Evolutionary conservation across 2,888 invertebrate species (phyloP).

Genomic region (Rotaria magnacalcarata): DNA sequence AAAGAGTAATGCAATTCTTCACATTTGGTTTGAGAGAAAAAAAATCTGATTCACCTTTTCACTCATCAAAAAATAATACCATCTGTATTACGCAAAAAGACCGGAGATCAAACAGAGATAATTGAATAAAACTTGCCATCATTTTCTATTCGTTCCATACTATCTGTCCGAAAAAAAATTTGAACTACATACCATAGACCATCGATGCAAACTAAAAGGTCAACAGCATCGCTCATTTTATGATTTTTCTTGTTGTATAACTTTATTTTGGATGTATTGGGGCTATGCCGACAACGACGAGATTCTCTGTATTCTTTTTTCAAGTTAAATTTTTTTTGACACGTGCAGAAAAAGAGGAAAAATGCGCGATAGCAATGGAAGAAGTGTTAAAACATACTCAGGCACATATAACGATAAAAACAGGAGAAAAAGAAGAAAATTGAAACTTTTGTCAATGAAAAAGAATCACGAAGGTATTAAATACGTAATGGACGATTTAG

Average conservation of each 20-base stretch:
- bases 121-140: background rate
- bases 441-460: background rate
- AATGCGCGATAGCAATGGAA: background rate
- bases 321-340: background rate
- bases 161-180: background rate
- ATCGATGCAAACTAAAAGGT: background rate
- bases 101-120: constrained; percentile 6
- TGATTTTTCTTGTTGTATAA: background rate
- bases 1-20: background rate
- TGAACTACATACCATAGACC: background rate
- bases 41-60: background rate
- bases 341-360: background rate
- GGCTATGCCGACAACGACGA: background rate
- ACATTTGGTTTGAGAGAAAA: background rate
- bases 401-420: background rate
- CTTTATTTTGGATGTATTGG: background rate
- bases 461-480: background rate
- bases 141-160: background rate
- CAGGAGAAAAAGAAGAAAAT: background rate
- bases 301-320: background rate
- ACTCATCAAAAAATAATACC: background rate
- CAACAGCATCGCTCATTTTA: background rate
- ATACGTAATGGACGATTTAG: background rate
- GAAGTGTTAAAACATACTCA: background rate
- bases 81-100: background rate